Base-by-base conservation (phyloP, 2,113 vertebrate genomes). In the Chamaetylas fuelleborni region DNA sequence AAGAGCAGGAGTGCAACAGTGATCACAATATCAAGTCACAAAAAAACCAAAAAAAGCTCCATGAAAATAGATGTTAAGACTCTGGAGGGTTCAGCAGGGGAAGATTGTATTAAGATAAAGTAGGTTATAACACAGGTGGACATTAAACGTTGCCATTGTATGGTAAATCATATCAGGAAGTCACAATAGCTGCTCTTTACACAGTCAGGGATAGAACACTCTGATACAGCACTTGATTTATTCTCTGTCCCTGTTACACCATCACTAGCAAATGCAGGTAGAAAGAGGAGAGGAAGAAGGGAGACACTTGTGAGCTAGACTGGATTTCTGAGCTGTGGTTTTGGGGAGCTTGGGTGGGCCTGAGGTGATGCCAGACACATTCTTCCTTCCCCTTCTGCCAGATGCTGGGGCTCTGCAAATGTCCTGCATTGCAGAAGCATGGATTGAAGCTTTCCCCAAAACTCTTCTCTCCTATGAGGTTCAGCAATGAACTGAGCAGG, bases 61-160 rank as follows among this genome's bases (percentile, higher is more conserved):
- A 58, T 96, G 95, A 95, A 97, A 97, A 96, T 84, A 96, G 95
- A 56, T 25, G 94, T 93, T 96, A 95, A 94, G 94, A 90, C 97
- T 96, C 96, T 82, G 79, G 97, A 97, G 97, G 83, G 95, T 97
- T 98, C 94, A 97, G 96, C 92, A 92, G 95, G 93, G 93, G 92
- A 96, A 97, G 97, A 98, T 96, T 96, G 95, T 93, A 97, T 98
- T 98, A 98, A 98, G 97, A 98, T 98, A 97, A 97, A 98, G 95
- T 93, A 96, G 96, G 98, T 97, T 97, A 96, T 97, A 96, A 92
- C 81, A 73, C 73, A 0, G 14, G 69, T 14, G 25, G 95, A 92
- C 96, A 73, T 95, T 96, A 97, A 97, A 97, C 78, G 91, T 96
- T 97, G 97, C 97, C 96, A 83, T 90, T 95, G 97, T 94, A 89